Evolutionary conservation across 2,888 invertebrate species (phyloP).

Genomic region (Nebria salina): DNA sequence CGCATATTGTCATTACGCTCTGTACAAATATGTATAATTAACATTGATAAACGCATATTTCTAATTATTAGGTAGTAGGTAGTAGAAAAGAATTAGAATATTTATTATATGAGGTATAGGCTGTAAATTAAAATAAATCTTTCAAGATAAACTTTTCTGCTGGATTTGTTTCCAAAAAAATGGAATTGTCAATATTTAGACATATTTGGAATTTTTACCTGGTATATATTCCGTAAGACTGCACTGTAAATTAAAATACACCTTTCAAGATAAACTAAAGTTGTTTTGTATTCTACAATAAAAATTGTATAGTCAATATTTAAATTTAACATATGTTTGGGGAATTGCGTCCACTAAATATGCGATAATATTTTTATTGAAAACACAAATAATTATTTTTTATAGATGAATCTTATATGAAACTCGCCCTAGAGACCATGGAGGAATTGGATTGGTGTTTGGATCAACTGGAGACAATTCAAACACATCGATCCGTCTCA

Average conservation of each 20-base stretch:
- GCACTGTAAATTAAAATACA: no score
- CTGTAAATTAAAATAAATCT: background rate
- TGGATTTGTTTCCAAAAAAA: no score
- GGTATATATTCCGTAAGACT: no score
- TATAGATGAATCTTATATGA: slow-evolving; percentile 89
- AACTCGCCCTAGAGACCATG: slow-evolving; percentile 94
- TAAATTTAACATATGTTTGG: background rate
- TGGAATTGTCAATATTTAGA: no score
- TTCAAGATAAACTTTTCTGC: background rate
- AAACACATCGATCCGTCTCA: slow-evolving; percentile 98
- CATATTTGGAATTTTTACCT: no score
- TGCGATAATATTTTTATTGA: no score
- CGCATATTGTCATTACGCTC: no score
- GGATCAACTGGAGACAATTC: slow-evolving; percentile 99
- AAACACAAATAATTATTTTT: background rate
- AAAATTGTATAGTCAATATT: background rate
- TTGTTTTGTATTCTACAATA: no score
- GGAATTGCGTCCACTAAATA: background rate
- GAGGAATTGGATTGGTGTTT: slow-evolving; percentile 99
- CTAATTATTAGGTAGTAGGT: no score
- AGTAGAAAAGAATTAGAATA: background rate
- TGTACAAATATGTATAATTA: no score
- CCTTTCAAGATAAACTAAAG: no score
- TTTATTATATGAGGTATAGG: background rate
- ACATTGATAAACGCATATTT: no score